Percentiles rank a stretch among this genome's conserved stretches.
Conservation (phyloP, 2,797 vertebrate genomes). For the Tympanoctomys barrerae region DNA sequence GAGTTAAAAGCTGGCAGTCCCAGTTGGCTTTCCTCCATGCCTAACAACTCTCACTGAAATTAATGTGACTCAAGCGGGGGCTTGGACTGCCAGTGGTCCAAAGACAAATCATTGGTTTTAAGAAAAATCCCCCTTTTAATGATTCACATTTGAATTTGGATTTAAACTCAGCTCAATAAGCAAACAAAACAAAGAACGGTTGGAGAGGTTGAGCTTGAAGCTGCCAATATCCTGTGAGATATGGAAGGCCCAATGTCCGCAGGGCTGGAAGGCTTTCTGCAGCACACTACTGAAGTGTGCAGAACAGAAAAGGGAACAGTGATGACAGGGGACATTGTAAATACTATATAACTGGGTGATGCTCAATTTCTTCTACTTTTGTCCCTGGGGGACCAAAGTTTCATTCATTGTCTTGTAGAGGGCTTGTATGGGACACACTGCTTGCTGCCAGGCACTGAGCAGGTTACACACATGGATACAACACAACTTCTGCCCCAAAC, state of each 20-base stretch:
- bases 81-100: slow-evolving; percentile 73
- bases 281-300: slow-evolving; percentile 36
- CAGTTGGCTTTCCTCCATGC: slow-evolving; percentile 64
- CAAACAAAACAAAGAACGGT: slow-evolving; percentile 77
- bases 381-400: neutral
- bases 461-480: neutral
- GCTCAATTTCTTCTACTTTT: neutral
- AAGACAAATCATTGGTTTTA: slow-evolving; percentile 78
- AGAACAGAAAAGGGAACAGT: neutral
- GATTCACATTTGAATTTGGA: slow-evolving; percentile 79
- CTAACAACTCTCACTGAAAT: slow-evolving; percentile 68
- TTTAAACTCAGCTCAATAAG: slow-evolving; percentile 80
- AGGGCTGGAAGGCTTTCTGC: slow-evolving; percentile 63
- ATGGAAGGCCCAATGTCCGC: slow-evolving; percentile 48
- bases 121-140: slow-evolving; percentile 75
- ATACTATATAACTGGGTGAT: no score
- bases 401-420: neutral
- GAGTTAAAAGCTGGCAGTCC: slow-evolving; percentile 72
- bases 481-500: neutral
- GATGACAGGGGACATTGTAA: neutral
- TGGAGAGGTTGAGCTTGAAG: slow-evolving; percentile 77
- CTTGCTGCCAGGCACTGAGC: neutral
- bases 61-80: slow-evolving; percentile 65
- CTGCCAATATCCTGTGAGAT: slow-evolving; percentile 76
- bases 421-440: neutral